Evolutionary conservation across 2,797 vertebrate genomes (phyloP), one percentile per base, ranked within the genome.

Genomic region (Onychomys torridus): DNA sequence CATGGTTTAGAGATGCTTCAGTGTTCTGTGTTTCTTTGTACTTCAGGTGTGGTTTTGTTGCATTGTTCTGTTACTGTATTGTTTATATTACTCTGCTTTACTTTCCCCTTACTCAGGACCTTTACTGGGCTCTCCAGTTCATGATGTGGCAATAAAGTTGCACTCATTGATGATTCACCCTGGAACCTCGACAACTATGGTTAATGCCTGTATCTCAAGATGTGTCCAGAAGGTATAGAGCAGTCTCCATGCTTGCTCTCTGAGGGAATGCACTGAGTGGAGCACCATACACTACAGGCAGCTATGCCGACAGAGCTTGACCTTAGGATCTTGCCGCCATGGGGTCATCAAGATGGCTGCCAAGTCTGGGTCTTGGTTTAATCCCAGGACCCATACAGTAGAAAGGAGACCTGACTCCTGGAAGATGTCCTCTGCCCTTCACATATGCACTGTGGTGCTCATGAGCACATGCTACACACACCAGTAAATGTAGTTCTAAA

Each of bases 191-290:
- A 95, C 98, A 46, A 98, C 99, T 43, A 99, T 99, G 99, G 97
- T 99, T 96, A 99, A 99, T 0, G 99, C 99, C 81, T 99, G 99
- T 81, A 98, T 99, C 87, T 99, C 99, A 32, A 99, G 99, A 93
- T 99, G 99, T 91, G 88, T 99, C 98, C 99, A 99, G 0, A 99
- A 99, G 99, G 99, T 99, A 98, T 21, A n/a, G 82, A 88, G 32
- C 9, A 59, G 12, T n/a, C n/a, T 61, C 73, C 29, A 55, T n/a
- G 8, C 34, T 88, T 78, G 21, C 49, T 46, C 73, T 75, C 63
- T 83, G 81, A 67, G 63, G 61, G 57, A 29, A 37, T 79, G 21
- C 57, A 7, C 11, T 61, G 21, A 43, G 12, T 69, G 1, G 16
- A 34, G 25, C 49, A 21, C 11, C 46, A 23, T n/a, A n/a, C 25